Percentiles rank a stretch among this genome's conserved stretches.
phyloP scores from a whole-genome alignment of 2,113 vertebrate genomes.

The Corynorhinus townsendii region DNA sequence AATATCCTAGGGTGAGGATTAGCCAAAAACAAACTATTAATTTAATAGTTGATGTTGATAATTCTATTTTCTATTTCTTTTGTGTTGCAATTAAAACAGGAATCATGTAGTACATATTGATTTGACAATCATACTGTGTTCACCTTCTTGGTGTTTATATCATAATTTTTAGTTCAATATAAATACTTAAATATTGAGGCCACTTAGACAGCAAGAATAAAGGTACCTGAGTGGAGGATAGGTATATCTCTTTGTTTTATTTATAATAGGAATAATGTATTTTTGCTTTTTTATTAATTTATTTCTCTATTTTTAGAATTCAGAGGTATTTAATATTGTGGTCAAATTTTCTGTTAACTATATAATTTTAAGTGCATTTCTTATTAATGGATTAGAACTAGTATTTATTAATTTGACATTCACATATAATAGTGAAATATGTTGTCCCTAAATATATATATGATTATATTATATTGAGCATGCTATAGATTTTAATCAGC shows the following conservation, averaged over 20 bases:
- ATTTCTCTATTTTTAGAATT: background rate
- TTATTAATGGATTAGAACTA: background rate
- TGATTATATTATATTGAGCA: background rate
- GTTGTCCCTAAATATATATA: background rate
- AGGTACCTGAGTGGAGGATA: background rate
- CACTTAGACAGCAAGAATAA: background rate
- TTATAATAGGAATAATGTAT: background rate
- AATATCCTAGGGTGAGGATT: too few species aligned
- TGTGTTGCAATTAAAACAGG: background rate
- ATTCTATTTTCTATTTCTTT: background rate
- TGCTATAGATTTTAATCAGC: background rate
- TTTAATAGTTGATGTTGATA: background rate
- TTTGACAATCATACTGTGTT: background rate
- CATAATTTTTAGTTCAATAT: background rate
- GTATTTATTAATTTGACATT: background rate
- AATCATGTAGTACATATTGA: background rate
- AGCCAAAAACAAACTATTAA: background rate
- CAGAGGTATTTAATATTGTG: background rate
- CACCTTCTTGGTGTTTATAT: background rate
- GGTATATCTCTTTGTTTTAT: background rate
- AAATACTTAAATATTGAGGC: background rate
- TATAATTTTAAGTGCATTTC: background rate
- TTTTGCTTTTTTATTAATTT: background rate
- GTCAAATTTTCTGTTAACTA: background rate
- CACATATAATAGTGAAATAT: background rate